Evolutionary conservation across 2,888 invertebrate genomes (phyloP).

Genomic region (Oeneis ivallda): DNA sequence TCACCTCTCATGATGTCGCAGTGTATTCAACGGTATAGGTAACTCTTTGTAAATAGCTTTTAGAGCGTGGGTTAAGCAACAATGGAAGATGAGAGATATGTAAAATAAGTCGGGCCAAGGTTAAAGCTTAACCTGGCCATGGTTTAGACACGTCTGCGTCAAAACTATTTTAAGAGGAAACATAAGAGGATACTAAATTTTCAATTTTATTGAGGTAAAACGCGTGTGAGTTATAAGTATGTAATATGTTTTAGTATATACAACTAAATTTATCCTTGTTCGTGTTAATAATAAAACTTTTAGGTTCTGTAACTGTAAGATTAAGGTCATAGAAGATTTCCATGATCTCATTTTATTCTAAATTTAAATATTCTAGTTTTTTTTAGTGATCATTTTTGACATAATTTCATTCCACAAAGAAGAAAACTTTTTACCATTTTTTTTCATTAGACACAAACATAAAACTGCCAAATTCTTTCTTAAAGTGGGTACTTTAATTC

Average conservation of each 20-base stretch:
- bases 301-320: not conserved
- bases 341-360: not conserved
- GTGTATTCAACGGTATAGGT: not conserved
- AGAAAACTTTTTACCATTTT: no score
- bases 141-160: constrained; percentile 22
- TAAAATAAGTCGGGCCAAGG: constrained; percentile 37
- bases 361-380: not conserved
- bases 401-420: no score
- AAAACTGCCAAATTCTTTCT: no score
- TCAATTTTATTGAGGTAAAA: constrained; percentile 18
- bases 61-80: constrained; percentile 36
- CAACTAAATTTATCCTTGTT: not conserved
- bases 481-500: no score
- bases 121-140: constrained; percentile 24
- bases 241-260: no score
- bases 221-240: not conserved
- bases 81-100: constrained; percentile 35
- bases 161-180: constrained; percentile 25
- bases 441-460: no score
- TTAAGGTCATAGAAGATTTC: not conserved
- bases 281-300: not conserved
- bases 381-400: no score
- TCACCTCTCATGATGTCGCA: not conserved
- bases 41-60: not conserved
- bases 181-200: not conserved